Conservation (phyloP, 2,888 invertebrate genomes). For the Hydroisotoma schaefferi region DNA sequence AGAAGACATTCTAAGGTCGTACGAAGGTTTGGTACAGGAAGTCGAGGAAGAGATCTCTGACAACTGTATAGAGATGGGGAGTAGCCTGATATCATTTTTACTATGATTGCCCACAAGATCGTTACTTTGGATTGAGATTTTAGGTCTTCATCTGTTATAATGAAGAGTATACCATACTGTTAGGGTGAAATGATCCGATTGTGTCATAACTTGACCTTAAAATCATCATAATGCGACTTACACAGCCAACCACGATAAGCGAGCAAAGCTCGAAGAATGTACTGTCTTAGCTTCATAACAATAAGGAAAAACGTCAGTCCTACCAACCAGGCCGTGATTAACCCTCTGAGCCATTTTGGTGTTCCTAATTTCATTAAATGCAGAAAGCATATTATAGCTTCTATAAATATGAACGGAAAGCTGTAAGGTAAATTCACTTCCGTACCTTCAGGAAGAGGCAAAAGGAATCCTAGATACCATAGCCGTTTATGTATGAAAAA, state of each 20-base stretch:
- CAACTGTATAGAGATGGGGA: conserved; percentile 58
- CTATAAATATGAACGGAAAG: neutral
- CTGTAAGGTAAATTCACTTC: neutral
- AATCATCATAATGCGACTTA: conserved; percentile 50
- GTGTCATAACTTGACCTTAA: too few species aligned
- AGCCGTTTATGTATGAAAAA: conserved; percentile 49
- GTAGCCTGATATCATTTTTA: conserved; percentile 55
- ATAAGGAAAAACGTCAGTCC: conserved; percentile 53
- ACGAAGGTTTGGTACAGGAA: conserved; percentile 57
- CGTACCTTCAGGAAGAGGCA: conserved; percentile 35
- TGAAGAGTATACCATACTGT: too few species aligned
- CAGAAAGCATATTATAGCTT: too few species aligned
- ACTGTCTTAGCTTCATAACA: conserved; percentile 53
- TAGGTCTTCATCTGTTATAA: conserved; percentile 54
- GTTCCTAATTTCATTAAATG: too few species aligned
- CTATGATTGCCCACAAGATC: conserved; percentile 54
- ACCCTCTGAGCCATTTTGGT: conserved; percentile 50
- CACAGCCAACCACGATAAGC: conserved; percentile 61
- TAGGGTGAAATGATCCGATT: too few species aligned
- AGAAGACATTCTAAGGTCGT: conserved; percentile 55
- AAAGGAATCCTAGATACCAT: conserved; percentile 50
- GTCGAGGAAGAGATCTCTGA: conserved; percentile 59
- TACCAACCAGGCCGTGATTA: conserved; percentile 51
- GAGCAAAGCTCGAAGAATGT: conserved; percentile 54
- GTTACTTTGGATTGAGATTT: conserved; percentile 52